phyloP scores from a whole-genome alignment of 1,140 invertebrate genomes.

The Metaphire vulgaris region DNA sequence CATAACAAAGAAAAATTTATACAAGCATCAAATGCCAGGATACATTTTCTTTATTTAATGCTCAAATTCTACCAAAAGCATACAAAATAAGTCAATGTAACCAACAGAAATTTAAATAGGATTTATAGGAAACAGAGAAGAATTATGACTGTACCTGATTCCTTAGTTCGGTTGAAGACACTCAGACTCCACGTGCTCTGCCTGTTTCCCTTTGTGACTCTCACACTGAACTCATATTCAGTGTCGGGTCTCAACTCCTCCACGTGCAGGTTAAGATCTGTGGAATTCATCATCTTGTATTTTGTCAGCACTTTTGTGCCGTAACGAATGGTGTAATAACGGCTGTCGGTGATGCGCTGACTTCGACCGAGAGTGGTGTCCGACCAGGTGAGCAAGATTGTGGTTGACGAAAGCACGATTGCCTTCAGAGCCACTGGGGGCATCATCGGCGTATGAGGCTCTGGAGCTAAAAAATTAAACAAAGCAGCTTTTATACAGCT shows the following conservation, averaged over 20 bases:
- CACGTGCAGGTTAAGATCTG: conserved; percentile 86
- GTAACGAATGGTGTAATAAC: conserved; percentile 74
- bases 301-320: conserved; percentile 52
- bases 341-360: conserved; percentile 65
- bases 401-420: conserved; percentile 72
- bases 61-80: too few relatives aligned
- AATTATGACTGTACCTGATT: conserved; percentile 60
- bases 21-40: too few relatives aligned
- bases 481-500: too few relatives aligned
- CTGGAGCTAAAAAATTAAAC: conserved; percentile 49
- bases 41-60: too few relatives aligned
- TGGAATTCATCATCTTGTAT: conserved; percentile 68
- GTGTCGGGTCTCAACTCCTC: conserved; percentile 86
- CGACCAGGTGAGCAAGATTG: conserved; percentile 90
- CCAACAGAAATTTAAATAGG: too few relatives aligned
- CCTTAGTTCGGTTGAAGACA: conserved; percentile 77
- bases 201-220: conserved; percentile 74
- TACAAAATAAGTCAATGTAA: too few relatives aligned
- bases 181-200: conserved; percentile 91
- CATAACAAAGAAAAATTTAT: too few relatives aligned
- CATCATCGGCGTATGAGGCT: conserved; percentile 57
- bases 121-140: too few relatives aligned
- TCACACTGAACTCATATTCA: conserved; percentile 91
- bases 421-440: conserved; percentile 89
- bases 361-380: conserved; percentile 64